Conservation (phyloP, 2,888 invertebrate genomes). For the Catotricha subobsoleta region DNA sequence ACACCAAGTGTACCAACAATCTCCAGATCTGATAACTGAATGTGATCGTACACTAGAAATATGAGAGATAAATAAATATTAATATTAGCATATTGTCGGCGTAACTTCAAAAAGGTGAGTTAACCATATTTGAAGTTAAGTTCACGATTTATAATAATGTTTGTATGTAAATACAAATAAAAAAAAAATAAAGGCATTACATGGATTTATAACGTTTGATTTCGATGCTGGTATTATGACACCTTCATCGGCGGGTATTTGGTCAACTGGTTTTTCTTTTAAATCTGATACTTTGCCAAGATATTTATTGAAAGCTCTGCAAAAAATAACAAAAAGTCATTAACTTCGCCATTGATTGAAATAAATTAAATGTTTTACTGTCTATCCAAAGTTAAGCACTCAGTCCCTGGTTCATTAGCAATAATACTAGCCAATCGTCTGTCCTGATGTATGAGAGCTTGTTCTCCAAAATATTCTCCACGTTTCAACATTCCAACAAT, state of each 20-base stretch:
- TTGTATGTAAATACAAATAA: too few species aligned
- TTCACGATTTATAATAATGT: too few species aligned
- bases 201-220: slow-evolving; percentile 1
- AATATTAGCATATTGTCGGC: too few species aligned
- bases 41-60: slow-evolving; percentile 38
- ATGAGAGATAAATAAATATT: neutral
- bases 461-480: slow-evolving; percentile 80
- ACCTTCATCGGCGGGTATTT: slow-evolving; percentile 3
- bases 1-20: slow-evolving; percentile 74
- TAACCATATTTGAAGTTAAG: too few species aligned
- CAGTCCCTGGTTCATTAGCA: slow-evolving; percentile 63
- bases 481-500: slow-evolving; percentile 50
- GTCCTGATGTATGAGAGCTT: slow-evolving; percentile 70
- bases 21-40: slow-evolving; percentile 61
- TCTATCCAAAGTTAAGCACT: slow-evolving; percentile 75
- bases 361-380: slow-evolving; percentile 33
- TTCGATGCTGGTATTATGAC: neutral
- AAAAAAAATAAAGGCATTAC: neutral
- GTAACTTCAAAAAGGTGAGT: too few species aligned
- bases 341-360: neutral
- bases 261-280: slow-evolving; percentile 19
- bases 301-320: slow-evolving; percentile 61
- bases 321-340: too few species aligned
- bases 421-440: slow-evolving; percentile 78
- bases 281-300: slow-evolving; percentile 48